Conservation (phyloP, 2,797 vertebrate species). For the Tympanoctomys barrerae region DNA sequence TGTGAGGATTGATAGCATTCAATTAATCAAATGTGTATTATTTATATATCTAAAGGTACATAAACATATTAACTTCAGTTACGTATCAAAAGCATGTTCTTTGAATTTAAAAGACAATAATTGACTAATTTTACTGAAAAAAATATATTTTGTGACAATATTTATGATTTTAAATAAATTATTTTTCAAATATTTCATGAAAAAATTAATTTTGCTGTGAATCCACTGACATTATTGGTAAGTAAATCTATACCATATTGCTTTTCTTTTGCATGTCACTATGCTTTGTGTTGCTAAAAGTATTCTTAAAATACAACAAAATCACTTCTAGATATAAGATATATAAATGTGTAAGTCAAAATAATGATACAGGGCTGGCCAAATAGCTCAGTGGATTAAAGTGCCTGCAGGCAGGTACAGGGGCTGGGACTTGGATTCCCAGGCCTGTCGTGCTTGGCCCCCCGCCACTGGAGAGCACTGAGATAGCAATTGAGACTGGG, state of each 20-base stretch:
- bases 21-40: constrained; percentile 36
- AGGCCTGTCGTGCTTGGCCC: too few relatives aligned
- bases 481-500: too few relatives aligned
- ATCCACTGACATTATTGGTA: not conserved
- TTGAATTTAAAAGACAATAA: constrained; percentile 44
- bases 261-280: not conserved
- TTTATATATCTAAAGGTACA: constrained; percentile 17
- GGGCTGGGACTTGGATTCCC: too few relatives aligned
- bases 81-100: constrained; percentile 11
- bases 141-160: constrained; percentile 37
- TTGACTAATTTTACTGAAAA: constrained; percentile 66
- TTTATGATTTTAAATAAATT: constrained; percentile 41
- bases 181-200: constrained; percentile 58
- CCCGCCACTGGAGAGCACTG: too few relatives aligned
- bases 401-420: too few relatives aligned
- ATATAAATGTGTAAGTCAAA: not conserved
- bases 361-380: not conserved
- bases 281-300: not conserved
- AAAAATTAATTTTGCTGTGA: constrained; percentile 18
- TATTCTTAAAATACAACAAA: not conserved
- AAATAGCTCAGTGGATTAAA: too few relatives aligned
- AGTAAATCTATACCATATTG: not conserved
- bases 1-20: constrained; percentile 49
- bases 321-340: not conserved
- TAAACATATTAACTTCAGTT: not conserved